Evolutionary conservation across 1,140 invertebrate genomes (phyloP).

Genomic region (Panagrolaimus sp.): DNA sequence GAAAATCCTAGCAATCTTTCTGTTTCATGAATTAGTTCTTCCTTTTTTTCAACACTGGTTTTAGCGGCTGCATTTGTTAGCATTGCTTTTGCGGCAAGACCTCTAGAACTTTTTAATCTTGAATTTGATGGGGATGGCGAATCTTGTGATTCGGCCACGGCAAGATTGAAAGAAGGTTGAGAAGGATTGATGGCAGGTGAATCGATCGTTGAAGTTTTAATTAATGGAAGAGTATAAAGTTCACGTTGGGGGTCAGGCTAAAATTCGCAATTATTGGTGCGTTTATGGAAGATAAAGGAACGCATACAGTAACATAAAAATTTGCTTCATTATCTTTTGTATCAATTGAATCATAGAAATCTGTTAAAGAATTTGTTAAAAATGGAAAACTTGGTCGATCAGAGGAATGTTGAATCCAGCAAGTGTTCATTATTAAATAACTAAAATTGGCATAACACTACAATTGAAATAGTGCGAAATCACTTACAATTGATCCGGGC

Average conservation of each 20-base stretch:
- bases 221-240: background rate
- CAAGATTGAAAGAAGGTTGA: background rate
- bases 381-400: background rate
- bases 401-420: background rate
- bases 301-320: background rate
- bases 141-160: background rate
- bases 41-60: background rate
- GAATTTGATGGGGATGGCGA: background rate
- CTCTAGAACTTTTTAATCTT: background rate
- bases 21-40: background rate
- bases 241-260: background rate
- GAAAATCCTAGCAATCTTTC: constrained; percentile 1
- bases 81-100: background rate
- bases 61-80: background rate
- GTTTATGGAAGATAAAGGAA: background rate
- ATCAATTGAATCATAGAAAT: constrained; percentile 6
- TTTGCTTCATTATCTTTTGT: constrained; percentile 8
- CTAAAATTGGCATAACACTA: too few relatives aligned
- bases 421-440: background rate
- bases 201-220: too few relatives aligned
- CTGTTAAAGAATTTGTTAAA: constrained; percentile 1
- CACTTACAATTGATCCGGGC: background rate
- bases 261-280: background rate
- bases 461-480: too few relatives aligned
- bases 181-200: background rate